Conservation (phyloP, 2,888 invertebrate species). For the Thereva unica region DNA sequence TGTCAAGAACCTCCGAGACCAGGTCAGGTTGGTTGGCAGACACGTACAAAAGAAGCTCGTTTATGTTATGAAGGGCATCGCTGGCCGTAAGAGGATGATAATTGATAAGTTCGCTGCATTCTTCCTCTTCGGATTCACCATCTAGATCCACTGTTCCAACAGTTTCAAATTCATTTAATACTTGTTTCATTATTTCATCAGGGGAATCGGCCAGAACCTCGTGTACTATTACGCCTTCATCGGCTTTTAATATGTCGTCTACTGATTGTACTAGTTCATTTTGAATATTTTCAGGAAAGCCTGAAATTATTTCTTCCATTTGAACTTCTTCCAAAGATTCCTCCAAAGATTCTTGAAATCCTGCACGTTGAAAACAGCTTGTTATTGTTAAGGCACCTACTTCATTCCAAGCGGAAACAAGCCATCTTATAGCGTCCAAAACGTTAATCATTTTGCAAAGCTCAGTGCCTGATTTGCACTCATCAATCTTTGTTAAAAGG, state of each 20-base stretch:
- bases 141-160: background rate
- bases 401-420: background rate
- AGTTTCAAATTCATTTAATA: background rate
- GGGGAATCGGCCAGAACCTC: conserved; percentile 20
- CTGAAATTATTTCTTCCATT: conserved; percentile 10
- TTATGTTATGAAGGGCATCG: background rate
- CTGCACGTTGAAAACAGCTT: conserved; percentile 11
- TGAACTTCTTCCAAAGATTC: conserved; percentile 10
- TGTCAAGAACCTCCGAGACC: background rate
- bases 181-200: background rate
- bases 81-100: background rate
- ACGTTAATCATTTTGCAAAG: conserved; percentile 8
- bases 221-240: conserved; percentile 20
- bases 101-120: background rate
- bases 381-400: background rate
- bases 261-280: conserved; percentile 8
- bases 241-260: conserved; percentile 15
- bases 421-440: background rate
- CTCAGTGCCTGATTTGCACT: conserved; percentile 17
- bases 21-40: background rate
- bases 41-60: background rate
- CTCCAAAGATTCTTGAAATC: conserved; percentile 5
- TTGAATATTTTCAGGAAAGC: conserved; percentile 28
- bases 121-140: background rate
- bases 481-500: conserved; percentile 10